These are phyloP conservation scores for Euthynnus affinis DNA, from an alignment of 2,797 vertebrate species.

Conservation along the genomic window DNA sequence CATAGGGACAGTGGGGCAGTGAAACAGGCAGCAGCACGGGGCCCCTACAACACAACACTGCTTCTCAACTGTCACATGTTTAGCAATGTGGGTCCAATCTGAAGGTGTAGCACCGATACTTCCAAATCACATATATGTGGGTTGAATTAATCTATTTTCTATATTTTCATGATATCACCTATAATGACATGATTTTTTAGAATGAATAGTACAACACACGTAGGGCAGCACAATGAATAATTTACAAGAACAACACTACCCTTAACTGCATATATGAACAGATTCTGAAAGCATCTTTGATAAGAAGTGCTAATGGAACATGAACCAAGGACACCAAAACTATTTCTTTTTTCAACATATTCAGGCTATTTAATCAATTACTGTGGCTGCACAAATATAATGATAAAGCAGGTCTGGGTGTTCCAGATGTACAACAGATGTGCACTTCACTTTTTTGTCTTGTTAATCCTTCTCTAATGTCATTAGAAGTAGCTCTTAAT, in stretches of 20 bases:
- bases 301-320: conserved; percentile 18
- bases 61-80: conserved; percentile 58
- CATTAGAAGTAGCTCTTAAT: conserved; percentile 33
- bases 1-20: conserved; percentile 86
- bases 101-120: not conserved
- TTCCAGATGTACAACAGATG: not conserved
- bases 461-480: conserved; percentile 30
- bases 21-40: conserved; percentile 83
- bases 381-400: conserved; percentile 26
- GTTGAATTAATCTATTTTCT: not conserved
- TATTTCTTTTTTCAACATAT: conserved; percentile 9
- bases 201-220: not conserved
- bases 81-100: not conserved
- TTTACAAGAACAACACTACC: not conserved
- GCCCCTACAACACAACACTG: conserved; percentile 76
- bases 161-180: not conserved
- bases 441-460: conserved; percentile 22
- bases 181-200: not conserved
- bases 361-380: conserved; percentile 44
- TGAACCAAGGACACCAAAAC: conserved; percentile 23
- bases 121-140: not conserved
- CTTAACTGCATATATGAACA: not conserved
- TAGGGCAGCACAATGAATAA: not conserved
- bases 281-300: conserved; percentile 8
- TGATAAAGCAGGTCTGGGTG: conserved; percentile 20